Evolutionary conservation across 2,113 vertebrate species (phyloP).

Genomic region (Macrotus californicus): DNA sequence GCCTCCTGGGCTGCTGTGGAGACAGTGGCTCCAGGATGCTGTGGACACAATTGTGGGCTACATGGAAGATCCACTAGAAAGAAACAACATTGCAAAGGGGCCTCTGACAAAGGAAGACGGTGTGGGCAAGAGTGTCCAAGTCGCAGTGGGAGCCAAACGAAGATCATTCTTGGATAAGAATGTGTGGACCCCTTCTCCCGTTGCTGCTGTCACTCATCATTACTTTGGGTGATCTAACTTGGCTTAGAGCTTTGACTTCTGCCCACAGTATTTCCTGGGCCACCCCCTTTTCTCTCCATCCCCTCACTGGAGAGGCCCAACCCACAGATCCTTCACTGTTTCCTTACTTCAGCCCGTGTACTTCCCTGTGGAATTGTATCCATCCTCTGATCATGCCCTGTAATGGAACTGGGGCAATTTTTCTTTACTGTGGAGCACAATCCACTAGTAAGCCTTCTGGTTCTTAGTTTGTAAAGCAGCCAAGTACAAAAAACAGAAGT

Average conservation of each 20-base stretch:
- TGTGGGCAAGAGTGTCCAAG: neutral
- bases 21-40: neutral
- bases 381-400: neutral
- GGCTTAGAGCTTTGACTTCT: neutral
- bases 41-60: neutral
- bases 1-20: neutral
- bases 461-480: neutral
- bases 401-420: neutral
- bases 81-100: neutral
- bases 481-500: neutral
- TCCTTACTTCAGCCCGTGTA: neutral
- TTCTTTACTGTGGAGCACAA: neutral
- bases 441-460: neutral
- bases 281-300: neutral
- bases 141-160: too few species aligned
- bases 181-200: accelerated
- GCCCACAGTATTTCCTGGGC: neutral
- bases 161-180: neutral
- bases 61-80: neutral
- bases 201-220: neutral
- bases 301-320: neutral
- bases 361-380: neutral
- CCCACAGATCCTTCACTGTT: neutral
- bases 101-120: neutral
- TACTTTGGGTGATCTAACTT: neutral